A percentile compares a stretch with the other conserved stretches of the same genome.
Evolutionary conservation across 2,113 vertebrate genomes (phyloP).

Genomic region (Plectropomus leopardus): DNA sequence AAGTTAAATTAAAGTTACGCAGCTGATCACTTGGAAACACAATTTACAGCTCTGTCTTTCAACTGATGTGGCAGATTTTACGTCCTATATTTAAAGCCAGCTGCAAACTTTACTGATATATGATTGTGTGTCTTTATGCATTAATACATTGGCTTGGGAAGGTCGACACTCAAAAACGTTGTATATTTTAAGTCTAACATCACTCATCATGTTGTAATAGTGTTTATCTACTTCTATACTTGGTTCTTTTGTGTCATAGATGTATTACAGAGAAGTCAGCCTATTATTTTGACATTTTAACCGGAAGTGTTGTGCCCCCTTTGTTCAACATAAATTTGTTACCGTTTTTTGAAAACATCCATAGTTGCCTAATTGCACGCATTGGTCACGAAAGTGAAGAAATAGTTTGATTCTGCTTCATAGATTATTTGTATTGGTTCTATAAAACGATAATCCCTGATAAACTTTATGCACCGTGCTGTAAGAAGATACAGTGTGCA

Average conservation of each 20-base stretch:
- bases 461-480: neutral
- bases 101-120: neutral
- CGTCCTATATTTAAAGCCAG: neutral
- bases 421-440: too few species aligned
- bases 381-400: neutral
- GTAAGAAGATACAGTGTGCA: neutral
- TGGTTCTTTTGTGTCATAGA: neutral
- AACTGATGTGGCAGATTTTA: neutral
- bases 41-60: neutral
- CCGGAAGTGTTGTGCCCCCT: neutral
- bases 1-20: neutral
- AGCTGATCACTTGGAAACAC: neutral
- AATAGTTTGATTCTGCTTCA: too few species aligned
- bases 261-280: too few species aligned
- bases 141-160: neutral
- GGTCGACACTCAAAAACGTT: neutral
- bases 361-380: neutral
- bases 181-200: neutral
- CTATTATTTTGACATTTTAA: neutral
- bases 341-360: neutral
- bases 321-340: neutral
- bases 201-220: neutral
- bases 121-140: neutral
- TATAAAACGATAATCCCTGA: neutral
- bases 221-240: neutral